A percentile compares a stretch with the other conserved stretches of the same genome.
phyloP scores from a whole-genome alignment of 2,888 invertebrate species.

The Amphiduros pacificus region DNA sequence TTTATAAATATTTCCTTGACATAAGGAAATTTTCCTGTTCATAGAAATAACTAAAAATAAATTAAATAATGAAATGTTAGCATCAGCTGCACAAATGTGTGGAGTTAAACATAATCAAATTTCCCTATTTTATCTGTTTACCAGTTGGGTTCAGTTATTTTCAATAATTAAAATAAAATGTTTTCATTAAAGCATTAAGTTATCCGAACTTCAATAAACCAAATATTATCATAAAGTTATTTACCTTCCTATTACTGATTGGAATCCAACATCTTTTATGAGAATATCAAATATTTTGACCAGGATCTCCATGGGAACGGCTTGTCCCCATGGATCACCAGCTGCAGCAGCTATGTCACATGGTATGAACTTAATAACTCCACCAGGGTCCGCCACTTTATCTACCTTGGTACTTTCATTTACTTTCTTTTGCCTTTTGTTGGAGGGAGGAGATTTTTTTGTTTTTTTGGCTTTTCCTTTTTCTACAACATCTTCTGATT shows the following conservation, averaged over 20 bases:
- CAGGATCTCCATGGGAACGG: neutral
- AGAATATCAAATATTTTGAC: neutral
- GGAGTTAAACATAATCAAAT: too few relatives aligned
- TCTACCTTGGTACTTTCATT: neutral
- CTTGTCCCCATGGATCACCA: neutral
- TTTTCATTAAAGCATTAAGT: too few relatives aligned
- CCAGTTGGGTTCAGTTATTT: too few relatives aligned
- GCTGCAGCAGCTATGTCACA: neutral
- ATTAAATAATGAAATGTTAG: too few relatives aligned
- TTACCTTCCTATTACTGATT: neutral
- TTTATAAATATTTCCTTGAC: too few relatives aligned
- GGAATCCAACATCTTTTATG: neutral
- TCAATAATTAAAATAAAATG: too few relatives aligned
- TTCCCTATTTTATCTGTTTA: too few relatives aligned
- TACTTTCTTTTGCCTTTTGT: neutral
- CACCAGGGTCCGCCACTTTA: too few relatives aligned
- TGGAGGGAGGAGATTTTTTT: neutral
- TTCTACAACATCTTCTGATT: neutral
- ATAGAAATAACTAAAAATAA: too few relatives aligned
- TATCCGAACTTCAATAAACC: neutral
- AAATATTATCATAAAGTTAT: neutral
- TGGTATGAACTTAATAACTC: neutral
- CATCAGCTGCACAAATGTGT: too few relatives aligned
- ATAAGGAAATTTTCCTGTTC: too few relatives aligned
- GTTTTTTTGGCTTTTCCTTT: neutral